Conservation (phyloP, 1,140 invertebrate species). For the Drosophila ercepeae region DNA sequence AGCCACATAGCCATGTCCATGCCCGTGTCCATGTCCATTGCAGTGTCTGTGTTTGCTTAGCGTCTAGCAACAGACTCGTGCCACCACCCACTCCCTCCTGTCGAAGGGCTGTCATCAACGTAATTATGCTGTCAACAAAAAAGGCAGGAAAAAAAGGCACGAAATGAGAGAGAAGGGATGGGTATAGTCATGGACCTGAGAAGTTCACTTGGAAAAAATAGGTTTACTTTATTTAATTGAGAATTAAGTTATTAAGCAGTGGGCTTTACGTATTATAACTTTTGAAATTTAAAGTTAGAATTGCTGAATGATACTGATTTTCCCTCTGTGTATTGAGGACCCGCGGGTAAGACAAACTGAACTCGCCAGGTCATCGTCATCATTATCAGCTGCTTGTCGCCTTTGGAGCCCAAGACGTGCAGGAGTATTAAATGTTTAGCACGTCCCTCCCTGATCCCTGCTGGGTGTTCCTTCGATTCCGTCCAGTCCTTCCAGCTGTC, state of each 20-base stretch:
- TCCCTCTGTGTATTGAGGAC: neutral
- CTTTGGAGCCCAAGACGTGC: conserved; percentile 42
- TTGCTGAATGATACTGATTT: neutral
- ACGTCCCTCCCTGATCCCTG: conserved; percentile 33
- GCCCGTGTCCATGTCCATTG: conserved; percentile 33
- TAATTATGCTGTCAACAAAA: conserved; percentile 81
- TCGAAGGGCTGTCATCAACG: conserved; percentile 58
- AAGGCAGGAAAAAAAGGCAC: conserved; percentile 28
- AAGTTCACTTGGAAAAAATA: neutral
- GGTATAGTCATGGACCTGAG: conserved; percentile 23
- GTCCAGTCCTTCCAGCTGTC: neutral
- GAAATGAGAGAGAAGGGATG: conserved; percentile 33
- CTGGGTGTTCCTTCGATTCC: conserved; percentile 10
- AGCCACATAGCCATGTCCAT: too few relatives aligned
- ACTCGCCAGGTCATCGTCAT: conserved; percentile 42
- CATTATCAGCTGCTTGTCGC: conserved; percentile 66
- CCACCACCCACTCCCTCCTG: neutral
- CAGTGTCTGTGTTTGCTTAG: conserved; percentile 56
- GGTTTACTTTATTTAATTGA: too few relatives aligned
- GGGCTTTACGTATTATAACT: too few relatives aligned
- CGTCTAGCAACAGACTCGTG: conserved; percentile 10
- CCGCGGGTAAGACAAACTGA: neutral
- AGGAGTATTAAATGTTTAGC: conserved; percentile 66
- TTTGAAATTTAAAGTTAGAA: neutral
- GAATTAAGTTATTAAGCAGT: too few relatives aligned